Conservation (phyloP, 2,888 invertebrate genomes). For the Notodonta dromedarius region DNA sequence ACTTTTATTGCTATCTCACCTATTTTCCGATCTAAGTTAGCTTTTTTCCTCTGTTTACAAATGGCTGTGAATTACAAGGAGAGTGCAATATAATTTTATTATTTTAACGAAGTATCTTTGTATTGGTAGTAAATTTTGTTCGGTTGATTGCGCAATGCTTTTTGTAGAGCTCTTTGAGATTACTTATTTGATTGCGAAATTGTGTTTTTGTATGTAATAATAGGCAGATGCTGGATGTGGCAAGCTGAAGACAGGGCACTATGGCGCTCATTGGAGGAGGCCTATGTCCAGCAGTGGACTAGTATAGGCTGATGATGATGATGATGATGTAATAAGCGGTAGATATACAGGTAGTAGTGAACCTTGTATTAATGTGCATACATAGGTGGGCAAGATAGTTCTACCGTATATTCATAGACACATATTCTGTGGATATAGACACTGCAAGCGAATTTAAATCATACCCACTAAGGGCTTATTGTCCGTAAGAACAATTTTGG, state of each 20-base stretch:
- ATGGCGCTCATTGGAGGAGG: no score
- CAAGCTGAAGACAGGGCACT: no score
- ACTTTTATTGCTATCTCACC: conserved; percentile 45
- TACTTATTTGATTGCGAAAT: neutral
- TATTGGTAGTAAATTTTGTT: conserved; percentile 9
- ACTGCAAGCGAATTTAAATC: conserved; percentile 20
- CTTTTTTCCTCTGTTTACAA: conserved; percentile 34
- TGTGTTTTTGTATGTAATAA: no score
- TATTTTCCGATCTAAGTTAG: conserved; percentile 29
- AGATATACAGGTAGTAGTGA: no score
- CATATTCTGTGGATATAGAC: neutral
- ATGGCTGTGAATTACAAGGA: conserved; percentile 25
- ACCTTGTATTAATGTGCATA: no score
- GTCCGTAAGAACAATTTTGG: conserved; percentile 42
- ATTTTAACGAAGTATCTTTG: conserved; percentile 20
- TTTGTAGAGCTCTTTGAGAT: neutral
- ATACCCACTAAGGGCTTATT: neutral
- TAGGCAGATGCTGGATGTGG: neutral
- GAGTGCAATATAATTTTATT: conserved; percentile 30
- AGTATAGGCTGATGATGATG: no score
- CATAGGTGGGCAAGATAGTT: no score
- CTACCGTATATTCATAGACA: no score
- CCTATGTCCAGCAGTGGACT: no score
- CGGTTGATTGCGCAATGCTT: neutral
- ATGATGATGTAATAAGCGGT: no score